These are phyloP conservation scores for Hyposmocoma kahamanoa DNA, from an alignment of 1,140 invertebrate species.

Conservation along the genomic window DNA sequence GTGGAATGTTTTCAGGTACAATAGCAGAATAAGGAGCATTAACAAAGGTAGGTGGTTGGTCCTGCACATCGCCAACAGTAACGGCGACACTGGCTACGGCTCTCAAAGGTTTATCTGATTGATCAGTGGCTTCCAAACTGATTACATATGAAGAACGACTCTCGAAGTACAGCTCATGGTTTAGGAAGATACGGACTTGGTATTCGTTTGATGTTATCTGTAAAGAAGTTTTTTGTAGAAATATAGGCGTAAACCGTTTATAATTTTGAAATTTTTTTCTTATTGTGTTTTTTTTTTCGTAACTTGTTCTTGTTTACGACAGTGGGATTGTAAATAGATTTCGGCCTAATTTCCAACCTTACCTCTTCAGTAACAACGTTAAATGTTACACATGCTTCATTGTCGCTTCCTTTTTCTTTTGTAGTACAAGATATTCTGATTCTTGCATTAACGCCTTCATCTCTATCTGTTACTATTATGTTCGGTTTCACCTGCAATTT, in stretches of 20 bases:
- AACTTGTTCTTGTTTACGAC: not conserved
- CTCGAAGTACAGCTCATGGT: slow-evolving; percentile 82
- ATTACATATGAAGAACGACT: slow-evolving; percentile 82
- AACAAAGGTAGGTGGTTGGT: slow-evolving; percentile 86
- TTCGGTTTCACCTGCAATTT: slow-evolving; percentile 67
- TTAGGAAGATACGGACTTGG: slow-evolving; percentile 78
- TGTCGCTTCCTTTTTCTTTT: slow-evolving; percentile 69
- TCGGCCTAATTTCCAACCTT: no score
- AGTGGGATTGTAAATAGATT: not conserved
- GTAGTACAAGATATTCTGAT: slow-evolving; percentile 79
- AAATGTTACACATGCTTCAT: slow-evolving; percentile 82
- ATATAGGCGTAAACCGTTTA: no score
- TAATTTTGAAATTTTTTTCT: no score
- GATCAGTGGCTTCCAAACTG: slow-evolving; percentile 79
- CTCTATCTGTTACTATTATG: slow-evolving; percentile 85
- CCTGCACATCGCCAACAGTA: slow-evolving; percentile 84
- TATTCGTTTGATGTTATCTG: slow-evolving; percentile 81
- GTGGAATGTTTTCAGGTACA: slow-evolving; percentile 81
- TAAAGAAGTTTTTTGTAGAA: slow-evolving; percentile 10
- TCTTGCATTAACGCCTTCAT: slow-evolving; percentile 84
- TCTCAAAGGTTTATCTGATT: slow-evolving; percentile 75
- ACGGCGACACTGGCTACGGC: slow-evolving; percentile 83
- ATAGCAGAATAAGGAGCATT: slow-evolving; percentile 86
- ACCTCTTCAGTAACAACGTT: slow-evolving; percentile 78
- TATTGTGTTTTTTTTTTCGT: no score